A percentile compares a stretch with the other conserved stretches of the same genome.
Conservation (phyloP, 1,140 invertebrate species). For the Propsilocerus akamusi region DNA sequence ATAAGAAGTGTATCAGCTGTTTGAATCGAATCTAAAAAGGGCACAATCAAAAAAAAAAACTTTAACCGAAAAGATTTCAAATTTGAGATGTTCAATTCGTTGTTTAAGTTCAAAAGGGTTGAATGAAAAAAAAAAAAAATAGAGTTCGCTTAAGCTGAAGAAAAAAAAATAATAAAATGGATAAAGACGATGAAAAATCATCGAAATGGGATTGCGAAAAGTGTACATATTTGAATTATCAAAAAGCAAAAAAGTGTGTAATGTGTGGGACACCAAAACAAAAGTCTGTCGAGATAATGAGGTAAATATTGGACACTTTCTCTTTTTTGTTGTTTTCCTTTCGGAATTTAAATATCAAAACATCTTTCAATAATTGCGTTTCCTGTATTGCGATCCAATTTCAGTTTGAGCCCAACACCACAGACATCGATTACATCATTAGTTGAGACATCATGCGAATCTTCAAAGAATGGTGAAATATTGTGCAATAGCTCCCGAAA, state of each 20-base stretch:
- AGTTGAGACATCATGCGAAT: background rate
- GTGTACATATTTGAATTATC: conserved; percentile 68
- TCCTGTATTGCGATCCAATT: conserved; percentile 5
- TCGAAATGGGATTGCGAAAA: conserved; percentile 58
- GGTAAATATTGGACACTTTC: conserved; percentile 13
- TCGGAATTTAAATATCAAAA: conserved; percentile 8
- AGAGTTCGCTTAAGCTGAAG: no score
- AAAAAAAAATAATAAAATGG: no score
- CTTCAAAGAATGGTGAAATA: conserved; percentile 1
- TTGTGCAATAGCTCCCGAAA: conserved; percentile 9
- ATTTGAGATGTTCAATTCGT: no score
- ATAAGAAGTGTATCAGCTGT: no score
- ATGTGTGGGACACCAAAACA: conserved; percentile 4
- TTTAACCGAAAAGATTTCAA: no score
- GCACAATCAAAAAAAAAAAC: no score
- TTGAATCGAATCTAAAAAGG: no score
- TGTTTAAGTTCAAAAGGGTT: no score
- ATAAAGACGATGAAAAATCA: background rate
- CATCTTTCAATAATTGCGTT: conserved; percentile 6
- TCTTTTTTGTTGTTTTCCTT: conserved; percentile 10
- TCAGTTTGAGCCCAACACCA: background rate
- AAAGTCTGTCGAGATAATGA: conserved; percentile 5
- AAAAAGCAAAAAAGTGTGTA: conserved; percentile 43
- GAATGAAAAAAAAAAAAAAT: no score
- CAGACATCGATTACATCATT: background rate